Conservation (phyloP, 1,140 invertebrate genomes). For the Ceratosolen solmsi region DNA sequence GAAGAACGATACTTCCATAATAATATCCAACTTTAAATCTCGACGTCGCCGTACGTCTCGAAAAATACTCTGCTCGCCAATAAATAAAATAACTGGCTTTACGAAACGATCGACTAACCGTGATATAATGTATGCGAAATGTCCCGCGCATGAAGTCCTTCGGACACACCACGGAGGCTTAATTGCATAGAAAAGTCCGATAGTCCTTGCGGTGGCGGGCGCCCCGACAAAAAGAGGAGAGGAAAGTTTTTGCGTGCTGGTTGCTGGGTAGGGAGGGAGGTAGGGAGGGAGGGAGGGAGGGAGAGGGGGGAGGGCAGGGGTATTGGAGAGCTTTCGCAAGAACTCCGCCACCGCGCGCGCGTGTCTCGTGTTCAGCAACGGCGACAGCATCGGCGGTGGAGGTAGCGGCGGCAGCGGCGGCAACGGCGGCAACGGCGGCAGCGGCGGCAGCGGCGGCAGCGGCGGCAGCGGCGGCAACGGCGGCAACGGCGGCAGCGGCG, state of each 20-base stretch:
- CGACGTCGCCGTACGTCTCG: no score
- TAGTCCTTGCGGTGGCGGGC: background rate
- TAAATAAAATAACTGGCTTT: no score
- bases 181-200: constrained; percentile 23
- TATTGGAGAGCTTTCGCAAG: constrained; percentile 50
- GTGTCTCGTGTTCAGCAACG: constrained; percentile 48
- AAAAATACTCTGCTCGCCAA: no score
- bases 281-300: background rate
- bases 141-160: background rate
- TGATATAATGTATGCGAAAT: background rate
- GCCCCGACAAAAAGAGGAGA: background rate
- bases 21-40: no score
- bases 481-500: constrained; percentile 45
- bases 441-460: no score
- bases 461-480: no score
- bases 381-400: no score
- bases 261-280: background rate
- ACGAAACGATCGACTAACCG: no score
- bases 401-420: no score
- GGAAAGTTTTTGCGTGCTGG: background rate
- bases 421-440: no score
- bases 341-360: constrained; percentile 36
- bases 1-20: no score
- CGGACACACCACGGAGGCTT: background rate
- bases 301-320: background rate